These are phyloP conservation scores for Drosophila setosimentum DNA, from an alignment of 2,888 invertebrate genomes.

Conservation along the genomic window DNA sequence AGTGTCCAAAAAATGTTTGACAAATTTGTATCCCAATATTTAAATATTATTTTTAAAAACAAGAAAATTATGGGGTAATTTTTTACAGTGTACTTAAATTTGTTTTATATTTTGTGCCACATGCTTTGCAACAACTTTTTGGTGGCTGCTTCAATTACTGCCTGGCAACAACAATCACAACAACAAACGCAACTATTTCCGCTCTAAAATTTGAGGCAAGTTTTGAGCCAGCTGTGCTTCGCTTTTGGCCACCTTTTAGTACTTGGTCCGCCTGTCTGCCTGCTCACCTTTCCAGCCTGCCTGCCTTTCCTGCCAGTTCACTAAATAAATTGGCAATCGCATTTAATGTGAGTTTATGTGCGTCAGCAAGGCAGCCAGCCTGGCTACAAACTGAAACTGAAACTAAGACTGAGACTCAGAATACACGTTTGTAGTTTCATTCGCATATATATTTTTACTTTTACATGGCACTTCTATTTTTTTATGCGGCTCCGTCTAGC, in stretches of 20 bases:
- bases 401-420: conserved; percentile 21
- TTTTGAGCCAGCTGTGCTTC: conserved; percentile 71
- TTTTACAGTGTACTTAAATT: neutral
- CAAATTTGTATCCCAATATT: no score
- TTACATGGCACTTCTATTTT: conserved; percentile 25
- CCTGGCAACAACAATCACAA: conserved; percentile 33
- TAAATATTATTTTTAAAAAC: neutral
- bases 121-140: conserved; percentile 69
- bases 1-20: no score
- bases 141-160: conserved; percentile 73
- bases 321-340: conserved; percentile 82
- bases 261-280: conserved; percentile 25
- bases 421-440: conserved; percentile 59
- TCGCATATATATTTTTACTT: conserved; percentile 48
- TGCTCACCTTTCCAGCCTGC: conserved; percentile 3
- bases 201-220: conserved; percentile 80
- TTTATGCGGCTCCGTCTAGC: conserved; percentile 34
- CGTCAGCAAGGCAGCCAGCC: conserved; percentile 51
- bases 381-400: conserved; percentile 37
- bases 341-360: conserved; percentile 82
- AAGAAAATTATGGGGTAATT: neutral
- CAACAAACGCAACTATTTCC: conserved; percentile 66
- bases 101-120: conserved; percentile 61
- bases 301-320: conserved; percentile 55
- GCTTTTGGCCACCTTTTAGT: conserved; percentile 31